Base-by-base conservation (phyloP, 92 coral and sea anemone species). In the Micromussa lordhowensis region DNA sequence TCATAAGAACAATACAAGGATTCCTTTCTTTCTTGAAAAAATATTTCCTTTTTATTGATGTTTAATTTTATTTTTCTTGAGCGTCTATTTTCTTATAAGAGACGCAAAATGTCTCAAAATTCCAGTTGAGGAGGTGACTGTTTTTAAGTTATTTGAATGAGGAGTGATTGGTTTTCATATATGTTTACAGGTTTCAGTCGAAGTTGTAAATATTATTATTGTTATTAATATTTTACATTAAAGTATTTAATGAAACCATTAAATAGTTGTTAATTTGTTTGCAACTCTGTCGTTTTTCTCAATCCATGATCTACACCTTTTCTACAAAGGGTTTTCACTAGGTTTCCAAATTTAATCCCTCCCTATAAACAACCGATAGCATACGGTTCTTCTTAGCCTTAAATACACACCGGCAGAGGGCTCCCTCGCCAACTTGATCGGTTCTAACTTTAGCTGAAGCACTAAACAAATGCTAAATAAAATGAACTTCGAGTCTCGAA, bases 171-270 rank as follows among this genome's bases (percentile, higher is more conserved):
- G 63, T 76, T 84, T 86, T 86, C 89, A 86, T 58, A 86, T 58
- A 75, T 63, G 61, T 78, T 76, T 29, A 49, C 82, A 86, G 83
- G 78, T 86, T 86, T 77, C 83, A 77, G 31, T 64, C 68, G 17
- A 84, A 78, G 77, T 86, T 86, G 89, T 86, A 86, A 86, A 86
- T 85, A 85, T 63, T 77, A 69, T 86, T 85, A 85, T 40, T 77
- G 54, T 86, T 77, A 75, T 77, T 77, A 86, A 77, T 86, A 77
- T 86, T 86, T 86, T 86, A 86, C 89, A 86, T 68, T 86, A 86
- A 86, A 86, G 89, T 86, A 30, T 86, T 86, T 71, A 86, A 86
- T 29, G 82, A 86, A 63, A 86, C 44, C 82, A 77, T 55, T 34
- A 68, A 68, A 28, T 44, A 22, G 21, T n/a, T 22, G 74, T 44